Evolutionary conservation across 1,140 invertebrate genomes (phyloP).

Genomic region (Diorhabda sublineata): DNA sequence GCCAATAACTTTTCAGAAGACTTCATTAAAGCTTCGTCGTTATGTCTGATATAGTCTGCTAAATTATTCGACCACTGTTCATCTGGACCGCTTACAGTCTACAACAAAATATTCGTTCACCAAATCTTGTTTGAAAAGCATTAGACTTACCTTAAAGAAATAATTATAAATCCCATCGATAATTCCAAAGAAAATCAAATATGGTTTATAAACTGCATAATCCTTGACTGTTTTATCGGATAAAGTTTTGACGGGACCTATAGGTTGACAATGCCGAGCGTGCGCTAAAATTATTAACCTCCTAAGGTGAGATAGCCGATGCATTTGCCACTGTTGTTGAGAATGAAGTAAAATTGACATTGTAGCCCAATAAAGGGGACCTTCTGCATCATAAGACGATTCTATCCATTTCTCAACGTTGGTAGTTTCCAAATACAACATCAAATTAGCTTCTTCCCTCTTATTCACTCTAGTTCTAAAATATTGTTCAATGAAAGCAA

Average conservation of each 20-base stretch:
- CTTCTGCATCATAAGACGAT: conserved; percentile 82
- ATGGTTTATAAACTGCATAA: conserved; percentile 80
- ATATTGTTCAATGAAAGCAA: conserved; percentile 24
- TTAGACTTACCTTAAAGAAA: conserved; percentile 64
- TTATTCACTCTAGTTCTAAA: conserved; percentile 68
- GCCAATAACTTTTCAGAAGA: conserved; percentile 77
- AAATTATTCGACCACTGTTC: conserved; percentile 83
- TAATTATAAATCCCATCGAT: conserved; percentile 72
- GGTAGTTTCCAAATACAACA: conserved; percentile 62
- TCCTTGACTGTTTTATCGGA: conserved; percentile 59
- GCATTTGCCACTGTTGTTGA: conserved; percentile 62
- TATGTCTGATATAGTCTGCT: conserved; percentile 90
- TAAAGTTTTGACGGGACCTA: conserved; percentile 52
- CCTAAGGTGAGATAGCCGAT: conserved; percentile 68
- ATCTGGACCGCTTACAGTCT: conserved; percentile 70
- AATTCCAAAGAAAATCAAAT: conserved; percentile 79
- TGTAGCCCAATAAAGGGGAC: conserved; percentile 80
- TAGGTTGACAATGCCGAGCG: conserved; percentile 59
- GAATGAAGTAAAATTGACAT: conserved; percentile 76
- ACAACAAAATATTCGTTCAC: conserved; percentile 39
- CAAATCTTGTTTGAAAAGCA: background rate
- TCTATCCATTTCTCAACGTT: conserved; percentile 65
- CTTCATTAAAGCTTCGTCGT: conserved; percentile 86
- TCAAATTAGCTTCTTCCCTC: conserved; percentile 69
- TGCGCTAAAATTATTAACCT: conserved; percentile 78